Evolutionary conservation across 2,888 invertebrate genomes (phyloP), one percentile per base, ranked within the genome.

Genomic region (Matsumyia berberina): DNA sequence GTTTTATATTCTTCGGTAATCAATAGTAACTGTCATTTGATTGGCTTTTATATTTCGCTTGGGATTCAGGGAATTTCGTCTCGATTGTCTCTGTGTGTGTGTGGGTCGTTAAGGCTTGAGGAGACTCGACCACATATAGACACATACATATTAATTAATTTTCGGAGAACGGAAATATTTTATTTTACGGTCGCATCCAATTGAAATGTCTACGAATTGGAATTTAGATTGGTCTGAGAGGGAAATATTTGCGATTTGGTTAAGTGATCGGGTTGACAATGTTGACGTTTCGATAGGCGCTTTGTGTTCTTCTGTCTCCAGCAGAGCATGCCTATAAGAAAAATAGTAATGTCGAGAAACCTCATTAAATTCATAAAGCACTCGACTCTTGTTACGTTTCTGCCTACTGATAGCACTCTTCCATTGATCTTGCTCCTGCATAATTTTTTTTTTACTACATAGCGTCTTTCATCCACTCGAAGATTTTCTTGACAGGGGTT

Each of bases 11-110:
- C 46, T 29, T 70, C 17, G 77, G 77, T 53, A 77, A 70, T 77
- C 73, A 81, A 81, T 81, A 74, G 74, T 62, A 69, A 81, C 74
- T 73, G 82, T 83, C 82, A 78, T 78, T 73, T 72, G 72, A 78
- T 62, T 55, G 82, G 60, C 24, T 78, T 78, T 72, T 64, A 46
- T 64, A 49, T 39, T 76, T 70, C 39, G 58, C 44, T 67, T 55
- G n/a, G 44, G 67, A 33, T 60, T 74, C 44, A 9, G 31, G 35
- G 53, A 72, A 42, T 74, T 62, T 12, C 15, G 44, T 19, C 7
- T 31, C 5, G 2, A 19, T 7, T 2, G 37, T 24, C 9, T 19
- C 37, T 35, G 29, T 35, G 42, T 39, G 29, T 37, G 69, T 57
- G 72, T 57, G 55, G 60, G 62, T 24, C 44, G 29, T 24, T 57